Base-by-base conservation (phyloP, 2,113 vertebrate species). In the Chionodraco myersi region DNA sequence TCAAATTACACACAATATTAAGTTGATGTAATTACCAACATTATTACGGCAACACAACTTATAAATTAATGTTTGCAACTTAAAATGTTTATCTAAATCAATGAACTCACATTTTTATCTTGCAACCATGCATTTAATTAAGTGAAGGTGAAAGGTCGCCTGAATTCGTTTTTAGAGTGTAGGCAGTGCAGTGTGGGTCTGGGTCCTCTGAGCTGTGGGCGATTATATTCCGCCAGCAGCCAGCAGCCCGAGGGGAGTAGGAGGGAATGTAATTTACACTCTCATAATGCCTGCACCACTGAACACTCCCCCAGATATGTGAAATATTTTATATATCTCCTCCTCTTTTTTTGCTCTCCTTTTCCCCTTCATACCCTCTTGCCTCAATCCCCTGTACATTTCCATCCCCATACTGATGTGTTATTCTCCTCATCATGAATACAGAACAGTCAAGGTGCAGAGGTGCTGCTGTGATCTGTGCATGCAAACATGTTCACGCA, bases 181-280 rank as follows among this genome's bases (percentile, higher is more conserved):
- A 84, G 69, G 82, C 75, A 47, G 77, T 56, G 82, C 47, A 56
- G 48, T 75, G 77, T 68, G 84, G 68, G 65, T 79, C 64, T 74
- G 84, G 26, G n/a, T 69, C 66, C 79, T 69, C 18, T 23, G 66
- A 52, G 63, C 77, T 83, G 48, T 57, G 86, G 81, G 75, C 81
- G 88, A 93, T 91, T 89, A 86, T 85, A 89, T 93, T 90, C 89
- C 87, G 84, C 86, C 83, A 72, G 72, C 80, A 90, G 78, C 77
- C 77, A 10, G 72, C 83, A 80, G 82, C 85, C 91, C 69, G 72
- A 80, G 80, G 86, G 82, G 82, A 86, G 75, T 83, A 63, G 80
- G 87, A 88, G 85, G 84, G 84, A 84, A 91, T 91, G 88, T 85
- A 91, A 92, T 93, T 93, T 92, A 91, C 77, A 74, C 88, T 85